These are phyloP conservation scores for Irena cyanogastra DNA, from an alignment of 2,113 vertebrate species.

Conservation along the genomic window DNA sequence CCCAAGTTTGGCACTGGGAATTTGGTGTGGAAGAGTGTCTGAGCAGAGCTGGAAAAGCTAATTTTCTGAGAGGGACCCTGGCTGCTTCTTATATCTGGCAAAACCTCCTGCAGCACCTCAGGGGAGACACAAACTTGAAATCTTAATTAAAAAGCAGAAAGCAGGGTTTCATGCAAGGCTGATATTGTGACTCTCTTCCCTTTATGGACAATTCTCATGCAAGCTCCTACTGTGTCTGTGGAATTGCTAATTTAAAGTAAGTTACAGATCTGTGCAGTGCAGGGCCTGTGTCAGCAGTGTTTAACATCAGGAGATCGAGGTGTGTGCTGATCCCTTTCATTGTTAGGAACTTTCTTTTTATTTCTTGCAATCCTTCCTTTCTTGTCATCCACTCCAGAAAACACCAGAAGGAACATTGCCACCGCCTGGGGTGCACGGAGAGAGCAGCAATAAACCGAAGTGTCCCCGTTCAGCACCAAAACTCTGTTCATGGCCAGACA, in stretches of 20 bases:
- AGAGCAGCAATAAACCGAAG: neutral
- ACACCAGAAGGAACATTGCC: neutral
- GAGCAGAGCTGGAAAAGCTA: neutral
- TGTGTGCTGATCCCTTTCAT: neutral
- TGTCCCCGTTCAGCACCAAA: neutral
- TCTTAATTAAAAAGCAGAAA: slow-evolving; percentile 70
- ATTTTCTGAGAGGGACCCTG: slow-evolving; percentile 24
- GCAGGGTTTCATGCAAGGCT: slow-evolving; percentile 53
- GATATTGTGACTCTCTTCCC: slow-evolving; percentile 47
- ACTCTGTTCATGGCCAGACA: neutral
- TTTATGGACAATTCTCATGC: slow-evolving; percentile 61
- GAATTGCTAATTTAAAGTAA: slow-evolving; percentile 64
- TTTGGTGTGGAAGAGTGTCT: neutral
- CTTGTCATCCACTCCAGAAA: neutral
- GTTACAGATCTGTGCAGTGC: slow-evolving; percentile 6
- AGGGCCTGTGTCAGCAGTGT: slow-evolving; percentile 50
- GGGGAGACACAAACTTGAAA: slow-evolving; percentile 52
- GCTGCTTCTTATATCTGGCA: neutral
- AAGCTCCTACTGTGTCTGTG: slow-evolving; percentile 57
- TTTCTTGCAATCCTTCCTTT: neutral
- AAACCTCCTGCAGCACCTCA: neutral
- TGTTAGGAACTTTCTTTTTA: neutral
- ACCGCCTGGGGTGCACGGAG: neutral
- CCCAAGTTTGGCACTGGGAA: neutral
- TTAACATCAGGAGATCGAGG: slow-evolving; percentile 29